Percentiles rank a stretch among this genome's conserved stretches.
Conservation (phyloP, 2,113 vertebrate species). For the Anarrhichthys ocellatus region DNA sequence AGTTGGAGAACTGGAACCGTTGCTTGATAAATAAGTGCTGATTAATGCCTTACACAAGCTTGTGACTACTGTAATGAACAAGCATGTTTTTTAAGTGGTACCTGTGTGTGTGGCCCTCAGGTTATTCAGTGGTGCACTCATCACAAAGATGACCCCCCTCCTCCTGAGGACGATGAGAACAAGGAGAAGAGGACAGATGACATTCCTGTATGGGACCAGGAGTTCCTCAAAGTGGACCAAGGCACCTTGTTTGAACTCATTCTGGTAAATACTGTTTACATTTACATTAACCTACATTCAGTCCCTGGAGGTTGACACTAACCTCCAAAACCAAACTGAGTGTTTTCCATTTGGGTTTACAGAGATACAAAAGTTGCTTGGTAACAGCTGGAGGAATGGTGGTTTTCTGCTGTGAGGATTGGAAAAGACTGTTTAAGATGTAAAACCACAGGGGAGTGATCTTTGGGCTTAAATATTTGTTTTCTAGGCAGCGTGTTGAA, state of each 20-base stretch:
- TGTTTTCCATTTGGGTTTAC: background rate
- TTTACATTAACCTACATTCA: background rate
- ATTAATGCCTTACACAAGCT: background rate
- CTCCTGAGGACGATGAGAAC: conserved; percentile 98
- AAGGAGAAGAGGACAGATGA: conserved; percentile 99
- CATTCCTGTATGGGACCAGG: conserved; percentile 99
- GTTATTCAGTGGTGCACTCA: conserved; percentile 99
- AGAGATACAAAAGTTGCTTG: conserved; percentile 27
- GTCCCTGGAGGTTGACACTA: background rate
- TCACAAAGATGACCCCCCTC: conserved; percentile 99
- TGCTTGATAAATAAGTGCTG: background rate
- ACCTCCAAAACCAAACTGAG: background rate
- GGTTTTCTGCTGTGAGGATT: conserved; percentile 5
- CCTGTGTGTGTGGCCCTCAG: conserved; percentile 70
- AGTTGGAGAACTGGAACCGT: background rate
- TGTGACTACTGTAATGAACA: background rate
- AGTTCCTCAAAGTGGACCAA: conserved; percentile 99
- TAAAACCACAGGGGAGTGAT: background rate
- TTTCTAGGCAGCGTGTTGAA: background rate
- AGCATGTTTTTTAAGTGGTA: background rate
- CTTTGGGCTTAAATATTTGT: background rate
- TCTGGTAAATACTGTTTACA: conserved; percentile 84
- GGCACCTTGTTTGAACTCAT: conserved; percentile 99
- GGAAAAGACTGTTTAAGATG: background rate
- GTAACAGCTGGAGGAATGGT: conserved; percentile 28